These are phyloP conservation scores for Pygocentrus nattereri DNA, from an alignment of 2,797 vertebrate genomes.

Conservation along the genomic window DNA sequence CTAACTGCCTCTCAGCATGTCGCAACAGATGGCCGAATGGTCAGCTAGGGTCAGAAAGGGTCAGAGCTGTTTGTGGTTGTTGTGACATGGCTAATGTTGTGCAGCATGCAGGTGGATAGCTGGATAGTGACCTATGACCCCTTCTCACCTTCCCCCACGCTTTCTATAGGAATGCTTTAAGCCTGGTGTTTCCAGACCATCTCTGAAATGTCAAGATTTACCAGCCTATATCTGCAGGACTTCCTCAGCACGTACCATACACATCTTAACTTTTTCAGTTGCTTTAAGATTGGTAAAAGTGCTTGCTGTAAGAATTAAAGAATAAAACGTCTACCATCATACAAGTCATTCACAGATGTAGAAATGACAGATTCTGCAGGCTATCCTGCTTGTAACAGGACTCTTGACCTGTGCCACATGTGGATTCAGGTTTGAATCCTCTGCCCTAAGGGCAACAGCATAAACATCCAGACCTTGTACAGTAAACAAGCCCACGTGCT, in stretches of 20 bases:
- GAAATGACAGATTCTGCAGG: constrained; percentile 8
- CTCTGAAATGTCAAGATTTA: neutral
- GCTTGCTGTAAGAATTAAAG: neutral
- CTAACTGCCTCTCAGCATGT: constrained; percentile 52
- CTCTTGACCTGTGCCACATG: constrained; percentile 33
- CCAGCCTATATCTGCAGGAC: neutral
- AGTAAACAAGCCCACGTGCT: constrained; percentile 59
- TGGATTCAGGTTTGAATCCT: constrained; percentile 31
- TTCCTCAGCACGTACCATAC: neutral
- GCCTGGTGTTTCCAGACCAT: neutral
- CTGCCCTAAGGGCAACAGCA: constrained; percentile 26
- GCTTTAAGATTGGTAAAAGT: neutral
- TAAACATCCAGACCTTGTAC: constrained; percentile 47
- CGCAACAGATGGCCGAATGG: constrained; percentile 77
- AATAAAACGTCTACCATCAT: neutral
- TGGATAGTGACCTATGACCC: constrained; percentile 62
- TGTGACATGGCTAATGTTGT: constrained; percentile 73
- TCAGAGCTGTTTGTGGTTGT: constrained; percentile 73
- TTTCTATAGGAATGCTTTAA: neutral
- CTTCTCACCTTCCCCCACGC: neutral
- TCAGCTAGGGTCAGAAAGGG: constrained; percentile 68
- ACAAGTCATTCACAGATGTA: neutral
- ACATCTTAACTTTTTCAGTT: neutral
- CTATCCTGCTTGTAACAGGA: constrained; percentile 36
- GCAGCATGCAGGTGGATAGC: constrained; percentile 76